Base-by-base conservation (phyloP, 2,113 vertebrate species). In the Asarcornis scutulata region DNA sequence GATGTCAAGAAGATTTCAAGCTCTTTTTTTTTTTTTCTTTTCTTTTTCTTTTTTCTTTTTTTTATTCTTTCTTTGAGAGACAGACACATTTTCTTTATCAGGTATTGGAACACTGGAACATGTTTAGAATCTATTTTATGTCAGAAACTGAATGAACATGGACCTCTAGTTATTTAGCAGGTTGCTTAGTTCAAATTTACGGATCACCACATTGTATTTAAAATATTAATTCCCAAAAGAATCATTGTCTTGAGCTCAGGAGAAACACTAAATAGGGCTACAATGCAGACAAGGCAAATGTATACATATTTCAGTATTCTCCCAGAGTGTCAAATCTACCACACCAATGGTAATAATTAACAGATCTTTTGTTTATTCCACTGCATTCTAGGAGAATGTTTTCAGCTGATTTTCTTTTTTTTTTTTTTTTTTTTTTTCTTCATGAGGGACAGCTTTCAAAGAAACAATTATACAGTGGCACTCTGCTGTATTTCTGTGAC, bases 131-230 rank as follows among this genome's bases (percentile, higher is more conserved):
- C 21, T 79, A 13, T 25, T 92, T 73, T 52, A 74, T 72, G 17
- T 62, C 56, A 93, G 17, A 31, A 46, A 29, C 9, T 50, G 21
- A 88, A 25, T 60, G 40, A 69, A 62, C 42, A 32, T 58, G 26
- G 5, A 73, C 83, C 89, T 96, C 23, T 93, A 71, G 25, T n/a
- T 95, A 58, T 64, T 86, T 89, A 76, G 6, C 20, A 91, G 59
- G 80, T 68, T 38, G 29, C 7, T 93, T 78, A 91, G 14, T 55
- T 56, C 26, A 96, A 73, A 95, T 53, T 25, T 80, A 73, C 71
- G 64, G 34, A 11, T 72, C 32, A 10, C 11, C 32, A 42, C 7
- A 64, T 20, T 81, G 80, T 56, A 74, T 86, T 75, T 78, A 56
- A 90, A 92, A 86, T 78, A 84, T 25, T 83, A 74, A 86, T 81